Evolutionary conservation across 2,113 vertebrate genomes (phyloP), one percentile per base, ranked within the genome.

Genomic region (Arenaria interpres): DNA sequence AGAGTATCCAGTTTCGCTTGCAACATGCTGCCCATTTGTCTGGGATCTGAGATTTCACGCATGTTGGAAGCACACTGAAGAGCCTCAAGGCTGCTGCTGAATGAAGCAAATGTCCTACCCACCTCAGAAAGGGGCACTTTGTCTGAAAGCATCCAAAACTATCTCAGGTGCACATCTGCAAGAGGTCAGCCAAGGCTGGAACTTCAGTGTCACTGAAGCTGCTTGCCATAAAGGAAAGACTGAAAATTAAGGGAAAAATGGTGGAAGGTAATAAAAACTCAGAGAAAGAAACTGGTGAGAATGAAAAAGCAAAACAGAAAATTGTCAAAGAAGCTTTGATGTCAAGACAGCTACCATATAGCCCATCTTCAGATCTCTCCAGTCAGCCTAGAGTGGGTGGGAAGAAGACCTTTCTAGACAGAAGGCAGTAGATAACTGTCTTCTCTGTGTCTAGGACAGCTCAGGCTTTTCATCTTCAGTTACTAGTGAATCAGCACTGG

Each of bases 291-390:
- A 90, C 5, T 15, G 35, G 35, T 90, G 60, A 94, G 48, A 81
- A 93, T 51, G 57, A 39, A 85, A 92, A 89, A 88, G 37, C 66
- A 89, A 92, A 96, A 54, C 62, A 89, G 50, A 82, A 82, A 89
- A 54, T 71, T 79, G 54, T 57, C 74, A 82, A 41, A 91, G 66
- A 69, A 57, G 89, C 87, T 89, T 87, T 95, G 93, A 89, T 89
- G 86, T 78, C 54, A 17, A 80, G 89, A 92, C 91, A 95, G 91
- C 86, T 69, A 81, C 89, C 57, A 54, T 33, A 69, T 5, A 91
- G 85, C 41, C 48, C 73, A 91, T 92, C 80, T 56, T 92, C 74
- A 94, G 90, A 72, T 88, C 76, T 68, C 86, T 82, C 79, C 79
- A 71, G 51, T 74, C 85, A 95, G 92, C 54, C n/a, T n/a, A 50